Evolutionary conservation across 2,113 vertebrate species (phyloP).

Genomic region (Cromileptes altivelis): DNA sequence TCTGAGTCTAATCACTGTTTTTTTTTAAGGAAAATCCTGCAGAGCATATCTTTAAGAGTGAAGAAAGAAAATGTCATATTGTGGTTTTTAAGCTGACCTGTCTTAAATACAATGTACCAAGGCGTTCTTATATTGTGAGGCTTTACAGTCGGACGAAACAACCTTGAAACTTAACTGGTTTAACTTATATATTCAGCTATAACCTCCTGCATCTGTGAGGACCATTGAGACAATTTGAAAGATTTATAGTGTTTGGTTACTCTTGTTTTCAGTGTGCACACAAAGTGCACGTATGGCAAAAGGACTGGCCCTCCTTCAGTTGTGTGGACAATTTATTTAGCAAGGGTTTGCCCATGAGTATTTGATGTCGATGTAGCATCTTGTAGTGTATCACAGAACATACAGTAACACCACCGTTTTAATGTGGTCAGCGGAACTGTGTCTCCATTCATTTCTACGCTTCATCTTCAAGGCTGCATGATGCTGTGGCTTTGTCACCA

Average conservation of each 20-base stretch:
- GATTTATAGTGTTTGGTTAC: background rate
- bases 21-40: too few relatives aligned
- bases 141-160: background rate
- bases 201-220: background rate
- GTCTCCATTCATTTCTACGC: rapidly evolving
- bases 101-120: background rate
- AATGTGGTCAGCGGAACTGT: background rate
- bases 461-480: background rate
- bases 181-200: background rate
- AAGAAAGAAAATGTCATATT: background rate
- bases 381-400: background rate
- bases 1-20: too few relatives aligned
- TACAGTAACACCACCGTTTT: background rate
- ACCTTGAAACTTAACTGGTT: background rate
- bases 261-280: too few relatives aligned
- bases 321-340: background rate
- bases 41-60: too few relatives aligned
- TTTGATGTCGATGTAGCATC: background rate
- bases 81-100: background rate
- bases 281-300: background rate
- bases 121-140: background rate
- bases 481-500: background rate
- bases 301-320: background rate
- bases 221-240: background rate
- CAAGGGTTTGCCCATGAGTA: background rate